These are phyloP conservation scores for Eulemur coronatus DNA, from an alignment of 2,797 vertebrate genomes.

Conservation along the genomic window DNA sequence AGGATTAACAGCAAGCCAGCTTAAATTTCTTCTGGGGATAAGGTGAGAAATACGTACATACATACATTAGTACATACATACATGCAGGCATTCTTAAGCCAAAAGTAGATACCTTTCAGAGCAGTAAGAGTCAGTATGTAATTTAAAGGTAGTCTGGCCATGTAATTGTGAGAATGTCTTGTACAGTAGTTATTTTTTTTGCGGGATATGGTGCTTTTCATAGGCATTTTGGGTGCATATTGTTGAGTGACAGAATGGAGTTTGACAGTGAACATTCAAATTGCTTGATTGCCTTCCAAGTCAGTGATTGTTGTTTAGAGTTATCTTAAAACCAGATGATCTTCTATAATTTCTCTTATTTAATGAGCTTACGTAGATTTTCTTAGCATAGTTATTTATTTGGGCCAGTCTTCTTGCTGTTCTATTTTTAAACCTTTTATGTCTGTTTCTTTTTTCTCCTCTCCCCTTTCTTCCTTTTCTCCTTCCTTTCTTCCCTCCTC, in stretches of 20 bases:
- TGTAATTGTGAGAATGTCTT: neutral
- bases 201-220: neutral
- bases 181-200: neutral
- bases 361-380: neutral
- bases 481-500: neutral
- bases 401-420: neutral
- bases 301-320: neutral
- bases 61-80: neutral
- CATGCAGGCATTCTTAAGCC: neutral
- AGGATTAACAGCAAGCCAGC: neutral
- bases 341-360: neutral
- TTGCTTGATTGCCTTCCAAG: neutral
- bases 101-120: neutral
- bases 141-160: neutral
- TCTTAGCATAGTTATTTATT: slow-evolving; percentile 8
- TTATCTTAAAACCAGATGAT: neutral
- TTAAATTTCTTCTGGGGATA: neutral
- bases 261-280: neutral
- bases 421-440: slow-evolving; percentile 4
- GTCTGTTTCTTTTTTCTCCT: neutral
- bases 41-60: neutral
- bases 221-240: neutral
- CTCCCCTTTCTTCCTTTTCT: neutral
- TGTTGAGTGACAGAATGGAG: neutral
- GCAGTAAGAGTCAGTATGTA: neutral